Base-by-base conservation (phyloP, 37 sponge, comb jelly and placozoan species). In the Aphrocallistes beatrix region DNA sequence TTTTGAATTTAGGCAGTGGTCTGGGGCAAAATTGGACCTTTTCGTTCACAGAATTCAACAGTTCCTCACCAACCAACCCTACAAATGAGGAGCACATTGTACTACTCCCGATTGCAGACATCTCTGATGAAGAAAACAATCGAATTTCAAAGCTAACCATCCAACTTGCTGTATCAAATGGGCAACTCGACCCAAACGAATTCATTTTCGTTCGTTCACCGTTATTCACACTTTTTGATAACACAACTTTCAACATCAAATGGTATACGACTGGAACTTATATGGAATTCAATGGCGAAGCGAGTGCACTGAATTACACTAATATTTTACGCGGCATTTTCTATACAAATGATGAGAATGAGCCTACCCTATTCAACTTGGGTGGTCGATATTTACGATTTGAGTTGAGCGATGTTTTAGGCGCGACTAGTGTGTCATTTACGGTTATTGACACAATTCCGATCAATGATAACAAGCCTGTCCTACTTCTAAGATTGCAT, bases 291-390 rank as follows among this genome's bases (percentile, higher is more conserved):
- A 25, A 60, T 60, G 75, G 75, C 3, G n/a, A 19, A 25, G 75
- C 32, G 10, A 60, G 75, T 60, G 75, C 8, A 32, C 6, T 25
- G 75, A 60, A 60, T 13, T 60, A 60, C 75, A 60, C 75, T 32
- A 28, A 13, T 60, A 60, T 60, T 60, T 30, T 60, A 3, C 8
- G 75, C 6, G 75, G 28, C 10, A 3, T 60, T 6, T 13, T 60
- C 17, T 60, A 60, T 60, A 60, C 75, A 3, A 60, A 60, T 60
- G 75, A 60, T 60, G 75, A 60, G n/a, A 13, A 60, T 60, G 75
- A 60, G n/a, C 75, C 75, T 21, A 60, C 28, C n/a, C n/a, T 60
- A 13, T 60, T 19, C 21, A 19, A 19, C 6, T 30, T 60, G 3
- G 75, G 75, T 6, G 75, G n/a, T 60, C 75, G 75, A 6, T 60